Evolutionary conservation across 2,797 vertebrate species (phyloP), one percentile per base, ranked within the genome.

Genomic region (Carapus acus): DNA sequence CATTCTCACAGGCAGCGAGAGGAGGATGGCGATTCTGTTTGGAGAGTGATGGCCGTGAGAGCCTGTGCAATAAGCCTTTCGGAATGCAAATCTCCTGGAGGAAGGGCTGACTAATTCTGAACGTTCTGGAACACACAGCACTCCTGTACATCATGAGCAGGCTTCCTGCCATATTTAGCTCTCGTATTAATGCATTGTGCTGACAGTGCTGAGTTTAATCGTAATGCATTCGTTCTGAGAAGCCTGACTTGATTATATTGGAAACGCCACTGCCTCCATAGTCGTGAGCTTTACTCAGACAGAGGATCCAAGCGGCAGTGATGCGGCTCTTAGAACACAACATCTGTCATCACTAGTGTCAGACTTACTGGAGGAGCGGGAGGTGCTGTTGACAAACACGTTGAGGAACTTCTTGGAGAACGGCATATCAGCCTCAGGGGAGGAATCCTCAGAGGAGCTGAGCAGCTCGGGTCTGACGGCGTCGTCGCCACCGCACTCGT

Each of bases 381-480:
- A 94, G 2, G 96, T 94, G 82, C 93, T 93, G 85, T 99, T 99
- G 81, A 99, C 94, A 0, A 99, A 99, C 67, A 98, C 94, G 0
- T 99, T 99, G 71, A 99, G 93, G 77, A 99, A 99, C 79, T 99
- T 99, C 85, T 95, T 98, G 70, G 96, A 98, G 83, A 99, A 99
- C 8, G 93, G 94, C 54, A 98, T 85, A 74, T 97, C 95, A 0
- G 94, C 93, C 68, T 97, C 96, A 0, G 93, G 94, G 1, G 94
- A 95, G 1, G 94, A 98, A 68, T 93, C 93, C 76, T 92, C 92
- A 0, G 90, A 90, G 54, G 90, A 93, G 79, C 88, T 89, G 69
- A 87, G 77, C 20, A 85, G 46, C 1, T 88, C 86, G 5, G 88
- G 80, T 12, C 82, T 86, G 49, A 57, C 80, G 22, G 85, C 82